Evolutionary conservation across 1,140 invertebrate species (phyloP).

Genomic region (Lucilia sericata): DNA sequence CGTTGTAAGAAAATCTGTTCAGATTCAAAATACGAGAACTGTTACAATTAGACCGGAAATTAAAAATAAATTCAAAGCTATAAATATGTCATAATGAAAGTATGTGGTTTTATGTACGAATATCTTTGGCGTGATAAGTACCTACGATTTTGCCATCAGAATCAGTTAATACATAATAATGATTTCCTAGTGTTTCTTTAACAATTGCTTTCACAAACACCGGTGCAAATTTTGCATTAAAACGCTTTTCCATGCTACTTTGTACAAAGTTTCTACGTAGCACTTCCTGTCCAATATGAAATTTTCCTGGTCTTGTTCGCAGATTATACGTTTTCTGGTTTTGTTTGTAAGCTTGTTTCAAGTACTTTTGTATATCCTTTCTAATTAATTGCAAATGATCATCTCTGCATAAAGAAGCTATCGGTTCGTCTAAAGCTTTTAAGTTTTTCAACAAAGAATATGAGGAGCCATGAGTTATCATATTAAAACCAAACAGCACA

Average conservation of each 20-base stretch:
- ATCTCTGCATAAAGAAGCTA: not conserved
- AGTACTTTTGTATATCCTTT: not conserved
- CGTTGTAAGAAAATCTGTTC: too few species aligned
- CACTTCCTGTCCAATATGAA: not conserved
- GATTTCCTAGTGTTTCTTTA: not conserved
- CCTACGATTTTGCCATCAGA: not conserved
- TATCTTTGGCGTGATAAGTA: constrained; percentile 22
- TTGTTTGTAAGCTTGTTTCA: not conserved
- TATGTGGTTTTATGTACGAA: not conserved
- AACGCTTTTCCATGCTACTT: not conserved
- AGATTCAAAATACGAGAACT: too few species aligned
- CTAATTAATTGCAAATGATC: not conserved
- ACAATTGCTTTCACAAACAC: not conserved
- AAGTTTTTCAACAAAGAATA: constrained; percentile 16
- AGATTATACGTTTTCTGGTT: not conserved
- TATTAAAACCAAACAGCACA: constrained; percentile 10
- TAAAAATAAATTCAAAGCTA: too few species aligned
- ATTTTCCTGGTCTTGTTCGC: not conserved
- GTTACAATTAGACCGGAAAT: too few species aligned
- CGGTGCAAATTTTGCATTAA: not conserved
- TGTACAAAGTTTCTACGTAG: not conserved
- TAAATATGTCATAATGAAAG: too few species aligned
- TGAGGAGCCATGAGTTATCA: constrained; percentile 17
- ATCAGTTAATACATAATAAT: constrained; percentile 14
- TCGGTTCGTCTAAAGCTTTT: constrained; percentile 17